A percentile compares a stretch with the other conserved stretches of the same genome.
Evolutionary conservation across 1,140 invertebrate genomes (phyloP).

Genomic region (Dendroctonus ponderosae): DNA sequence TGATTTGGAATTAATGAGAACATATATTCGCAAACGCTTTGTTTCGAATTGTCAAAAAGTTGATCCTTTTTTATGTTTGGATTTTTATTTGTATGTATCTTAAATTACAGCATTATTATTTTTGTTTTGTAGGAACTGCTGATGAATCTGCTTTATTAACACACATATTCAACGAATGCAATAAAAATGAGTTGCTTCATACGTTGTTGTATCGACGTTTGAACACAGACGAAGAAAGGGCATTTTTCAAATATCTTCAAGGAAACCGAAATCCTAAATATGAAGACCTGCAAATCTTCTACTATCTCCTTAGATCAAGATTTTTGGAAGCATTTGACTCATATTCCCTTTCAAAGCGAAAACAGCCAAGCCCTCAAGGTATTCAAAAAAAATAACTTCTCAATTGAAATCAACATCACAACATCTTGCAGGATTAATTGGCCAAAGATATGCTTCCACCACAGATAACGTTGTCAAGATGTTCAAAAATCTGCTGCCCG

Average conservation of each 20-base stretch:
- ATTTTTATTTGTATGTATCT: too few relatives aligned
- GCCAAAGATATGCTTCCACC: constrained; percentile 32
- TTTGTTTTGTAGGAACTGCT: not conserved
- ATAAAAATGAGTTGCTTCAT: constrained; percentile 36
- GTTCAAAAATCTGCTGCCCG: constrained; percentile 39
- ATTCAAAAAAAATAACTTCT: not conserved
- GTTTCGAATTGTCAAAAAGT: too few relatives aligned
- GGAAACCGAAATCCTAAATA: constrained; percentile 23
- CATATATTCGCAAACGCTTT: too few relatives aligned
- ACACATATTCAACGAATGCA: constrained; percentile 44
- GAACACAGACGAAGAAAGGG: constrained; percentile 39
- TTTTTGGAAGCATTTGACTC: constrained; percentile 46
- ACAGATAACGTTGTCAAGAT: constrained; percentile 38
- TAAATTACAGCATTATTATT: too few relatives aligned
- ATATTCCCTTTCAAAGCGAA: constrained; percentile 18
- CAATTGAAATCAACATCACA: not conserved
- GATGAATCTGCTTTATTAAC: constrained; percentile 34
- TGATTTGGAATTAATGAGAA: too few relatives aligned
- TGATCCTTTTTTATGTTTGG: too few relatives aligned
- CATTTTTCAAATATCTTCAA: constrained; percentile 44
- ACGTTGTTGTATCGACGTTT: constrained; percentile 37
- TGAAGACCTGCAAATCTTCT: constrained; percentile 44
- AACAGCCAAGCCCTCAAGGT: constrained; percentile 34
- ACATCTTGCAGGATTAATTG: constrained; percentile 28
- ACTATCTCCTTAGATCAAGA: constrained; percentile 42